Evolutionary conservation across 2,797 vertebrate genomes (phyloP).

Genomic region (Novumbra hubbsi): DNA sequence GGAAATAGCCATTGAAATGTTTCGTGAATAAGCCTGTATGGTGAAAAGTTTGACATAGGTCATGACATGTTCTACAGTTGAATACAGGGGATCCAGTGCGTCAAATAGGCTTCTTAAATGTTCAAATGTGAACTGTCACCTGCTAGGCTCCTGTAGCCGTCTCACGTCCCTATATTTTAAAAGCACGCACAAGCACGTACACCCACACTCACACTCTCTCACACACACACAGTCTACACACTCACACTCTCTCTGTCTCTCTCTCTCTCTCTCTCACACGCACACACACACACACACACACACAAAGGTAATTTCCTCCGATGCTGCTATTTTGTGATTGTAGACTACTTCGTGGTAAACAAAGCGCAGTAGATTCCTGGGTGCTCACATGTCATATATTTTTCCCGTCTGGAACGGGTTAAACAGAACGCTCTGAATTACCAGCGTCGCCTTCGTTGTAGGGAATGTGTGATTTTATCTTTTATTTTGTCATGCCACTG

Average conservation of each 20-base stretch:
- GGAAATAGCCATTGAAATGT: neutral
- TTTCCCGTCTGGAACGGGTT: neutral
- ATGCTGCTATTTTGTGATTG: neutral
- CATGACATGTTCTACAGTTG: neutral
- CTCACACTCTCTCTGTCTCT: conserved; percentile 17
- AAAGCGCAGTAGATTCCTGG: neutral
- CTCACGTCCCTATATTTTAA: neutral
- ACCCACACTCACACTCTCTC: conserved; percentile 20
- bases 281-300: conserved; percentile 19
- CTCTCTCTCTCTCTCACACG: conserved; percentile 8
- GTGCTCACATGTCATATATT: conserved; percentile 6
- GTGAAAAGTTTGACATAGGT: neutral
- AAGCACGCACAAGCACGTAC: conserved; percentile 16
- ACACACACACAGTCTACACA: conserved; percentile 1
- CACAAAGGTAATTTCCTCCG: conserved; percentile 16
- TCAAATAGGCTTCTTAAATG: neutral
- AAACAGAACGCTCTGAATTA: neutral
- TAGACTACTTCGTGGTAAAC: conserved; percentile 10
- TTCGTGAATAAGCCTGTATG: neutral
- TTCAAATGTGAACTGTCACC: conserved; percentile 2
- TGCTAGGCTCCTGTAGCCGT: neutral
- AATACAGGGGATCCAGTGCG: neutral
- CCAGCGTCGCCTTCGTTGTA: neutral
- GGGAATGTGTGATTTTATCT: neutral
- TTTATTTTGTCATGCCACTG: conserved; percentile 1